Base-by-base conservation (phyloP, 2,888 invertebrate species). In the Torymus auratus region DNA sequence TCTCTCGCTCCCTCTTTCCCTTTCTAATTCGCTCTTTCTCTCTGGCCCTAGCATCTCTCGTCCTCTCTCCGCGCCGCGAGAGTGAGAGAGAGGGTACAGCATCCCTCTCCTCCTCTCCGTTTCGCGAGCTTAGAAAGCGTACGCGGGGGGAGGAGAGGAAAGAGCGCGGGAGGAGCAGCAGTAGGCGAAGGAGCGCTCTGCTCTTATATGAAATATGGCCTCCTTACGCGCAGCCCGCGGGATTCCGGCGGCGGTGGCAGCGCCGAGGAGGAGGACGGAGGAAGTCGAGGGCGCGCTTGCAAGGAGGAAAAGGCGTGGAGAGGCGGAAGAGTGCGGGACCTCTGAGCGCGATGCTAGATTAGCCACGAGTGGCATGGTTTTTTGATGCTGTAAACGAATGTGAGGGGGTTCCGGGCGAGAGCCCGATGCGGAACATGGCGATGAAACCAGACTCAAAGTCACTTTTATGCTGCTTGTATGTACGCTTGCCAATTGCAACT, bases 181-280 rank as follows among this genome's bases (percentile, higher is more conserved):
- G 41, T 41, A 41, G 41, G 41, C 41, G n/a, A 52, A 50, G 50
- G 41, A 12, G 56, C 23, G 12, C 11, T 13, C 0, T 78, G 78
- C 83, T 71, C 76, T 67, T 88, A 87, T 89, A 90, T 89, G 89
- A 90, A 90, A 90, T 90, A 89, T 90, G 89, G 90, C 88, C 89
- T 89, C 89, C 89, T 89, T 88, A 88, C 85, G 84, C 56, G 41
- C 41, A 41, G 41, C 41, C 7, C n/a, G 28, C 71, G 74, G 20
- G 15, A 41, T 28, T 28, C 28, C 28, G 28, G 28, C 28, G 41
- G 70, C 12, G 56, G 52, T 15, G 20, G 4, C 41, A 13, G n/a
- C 70, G 10, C 13, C 28, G 82, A 78, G 81, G 71, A 75, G 81
- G 80, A 72, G 84, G 52, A 69, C 65, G 53, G 73, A 76, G 79